Evolutionary conservation across 2,888 invertebrate species (phyloP).

Genomic region (Leptura quadrifasciata): DNA sequence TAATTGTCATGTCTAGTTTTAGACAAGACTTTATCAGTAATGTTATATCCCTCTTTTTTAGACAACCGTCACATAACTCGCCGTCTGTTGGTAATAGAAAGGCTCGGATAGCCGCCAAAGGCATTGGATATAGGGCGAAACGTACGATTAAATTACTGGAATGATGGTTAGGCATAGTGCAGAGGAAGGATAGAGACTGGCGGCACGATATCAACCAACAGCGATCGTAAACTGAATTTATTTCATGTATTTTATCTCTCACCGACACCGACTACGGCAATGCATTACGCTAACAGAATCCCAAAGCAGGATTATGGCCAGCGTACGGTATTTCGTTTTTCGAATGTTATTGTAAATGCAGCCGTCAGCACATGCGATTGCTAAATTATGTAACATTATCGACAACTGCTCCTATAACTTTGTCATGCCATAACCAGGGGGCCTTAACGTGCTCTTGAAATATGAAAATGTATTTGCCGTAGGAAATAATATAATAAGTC

Average conservation of each 20-base stretch:
- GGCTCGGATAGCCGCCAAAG: constrained; percentile 1
- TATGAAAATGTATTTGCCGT: background rate
- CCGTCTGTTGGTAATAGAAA: constrained; percentile 22
- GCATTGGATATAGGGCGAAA: constrained; percentile 12
- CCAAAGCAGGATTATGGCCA: constrained; percentile 23
- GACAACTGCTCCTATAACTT: constrained; percentile 27
- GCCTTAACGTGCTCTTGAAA: background rate
- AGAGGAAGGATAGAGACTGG: constrained; percentile 17
- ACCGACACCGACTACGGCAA: constrained; percentile 23
- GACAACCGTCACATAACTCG: constrained; percentile 27
- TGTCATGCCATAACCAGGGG: constrained; percentile 18
- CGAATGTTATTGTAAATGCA: constrained; percentile 21
- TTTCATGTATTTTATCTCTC: constrained; percentile 25
- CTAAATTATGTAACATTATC: constrained; percentile 28
- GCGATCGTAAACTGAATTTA: constrained; percentile 28
- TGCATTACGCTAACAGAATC: constrained; percentile 24
- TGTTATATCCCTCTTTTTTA: constrained; percentile 9
- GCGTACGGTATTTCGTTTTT: constrained; percentile 19
- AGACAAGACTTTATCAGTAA: constrained; percentile 27
- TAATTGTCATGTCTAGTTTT: constrained; percentile 23
- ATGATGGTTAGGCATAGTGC: constrained; percentile 11
- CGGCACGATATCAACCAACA: constrained; percentile 23
- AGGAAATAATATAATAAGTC: constrained; percentile 2
- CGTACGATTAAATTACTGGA: constrained; percentile 25
- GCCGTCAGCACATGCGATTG: constrained; percentile 19